Evolutionary conservation across 2,888 invertebrate genomes (phyloP), one percentile per base, ranked within the genome.

Genomic region (Meliscaeva auricollis): DNA sequence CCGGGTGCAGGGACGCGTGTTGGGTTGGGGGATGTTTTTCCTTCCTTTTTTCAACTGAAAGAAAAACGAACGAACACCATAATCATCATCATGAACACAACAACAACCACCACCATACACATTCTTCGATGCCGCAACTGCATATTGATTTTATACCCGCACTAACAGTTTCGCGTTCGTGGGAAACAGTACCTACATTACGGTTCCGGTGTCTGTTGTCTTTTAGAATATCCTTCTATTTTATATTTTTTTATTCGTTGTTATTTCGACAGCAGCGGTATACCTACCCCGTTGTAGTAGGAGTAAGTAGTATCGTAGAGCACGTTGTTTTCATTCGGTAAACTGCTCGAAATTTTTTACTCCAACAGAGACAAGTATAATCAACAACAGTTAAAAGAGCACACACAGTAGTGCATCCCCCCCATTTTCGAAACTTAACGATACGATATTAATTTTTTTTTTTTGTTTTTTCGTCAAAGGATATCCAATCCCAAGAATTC

Each of bases 281-380:
- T 41, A 22, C 8, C n/a, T n/a, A n/a, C n/a, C n/a, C n/a, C n/a
- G 62, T 38, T 17, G 66, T 79, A 52, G 58, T 48, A 73, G 58
- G 66, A 58, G 69, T 56, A 35, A 69, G 69, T 66, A 77, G 50
- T 66, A 32, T 44, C 48, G 38, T 48, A 58, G 20, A 79, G 70
- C 84, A 84, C 84, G 84, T 84, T 84, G 84, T 84, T 84, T 84
- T 84, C 72, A 84, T 84, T 84, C 75, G 80, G 44, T 50, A 60
- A 74, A 68, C 79, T 84, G 58, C 79, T 11, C 70, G 75, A 84
- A 84, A 75, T 38, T 13, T 2, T 17, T 3, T 13, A 1, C 15
- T 11, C 44, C 26, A 48, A 17, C 46, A 66, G 50, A 64, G 74
- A 74, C 4, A 60, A 62, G 26, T n/a, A 20, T 0, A 20, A 15